Base-by-base conservation (phyloP, 2,888 invertebrate genomes). In the Dynastes hyllus region DNA sequence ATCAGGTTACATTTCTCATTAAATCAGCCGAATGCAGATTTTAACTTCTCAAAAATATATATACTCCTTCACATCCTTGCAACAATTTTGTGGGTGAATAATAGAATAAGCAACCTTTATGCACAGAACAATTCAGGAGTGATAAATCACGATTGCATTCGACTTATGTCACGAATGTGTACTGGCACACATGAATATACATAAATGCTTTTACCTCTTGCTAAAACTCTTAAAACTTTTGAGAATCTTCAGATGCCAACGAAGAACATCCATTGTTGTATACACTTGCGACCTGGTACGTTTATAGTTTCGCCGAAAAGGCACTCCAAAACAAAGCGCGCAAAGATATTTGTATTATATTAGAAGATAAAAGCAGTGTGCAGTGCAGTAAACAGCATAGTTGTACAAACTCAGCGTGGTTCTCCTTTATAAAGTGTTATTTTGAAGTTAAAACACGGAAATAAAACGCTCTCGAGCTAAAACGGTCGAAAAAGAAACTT, bases 401-500 rank as follows among this genome's bases (percentile, higher is more conserved):
- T 75, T 61, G 73, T 75, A 75, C 45, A 27, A 66, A 75, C 73
- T 75, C 61, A n/a, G 55, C 58, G 78, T 51, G 78, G 81, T 78
- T 81, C 78, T 65, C 78, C 73, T 81, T 82, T 77, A 82, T 82
- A 81, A 80, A 83, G 80, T 82, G 84, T 82, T 82, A 81, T 83
- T 82, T 81, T 80, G 77, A 80, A 83, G 82, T 81, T 82, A 83
- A 84, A 83, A 83, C 84, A 82, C 82, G 80, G 84, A 81, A 83
- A 83, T 82, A 82, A 83, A 84, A 83, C 80, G 81, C 80, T 82
- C 77, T 79, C 76, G 80, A 76, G 79, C 77, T 80, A 77, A 79
- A 81, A 79, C 71, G 81, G 69, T 78, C 81, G 81, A 81, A 83
- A 84, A 83, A 81, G 83, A 84, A 84, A 84, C 83, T 84, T 84